phyloP scores from a whole-genome alignment of 2,113 vertebrate genomes.

The Condylura cristata region DNA sequence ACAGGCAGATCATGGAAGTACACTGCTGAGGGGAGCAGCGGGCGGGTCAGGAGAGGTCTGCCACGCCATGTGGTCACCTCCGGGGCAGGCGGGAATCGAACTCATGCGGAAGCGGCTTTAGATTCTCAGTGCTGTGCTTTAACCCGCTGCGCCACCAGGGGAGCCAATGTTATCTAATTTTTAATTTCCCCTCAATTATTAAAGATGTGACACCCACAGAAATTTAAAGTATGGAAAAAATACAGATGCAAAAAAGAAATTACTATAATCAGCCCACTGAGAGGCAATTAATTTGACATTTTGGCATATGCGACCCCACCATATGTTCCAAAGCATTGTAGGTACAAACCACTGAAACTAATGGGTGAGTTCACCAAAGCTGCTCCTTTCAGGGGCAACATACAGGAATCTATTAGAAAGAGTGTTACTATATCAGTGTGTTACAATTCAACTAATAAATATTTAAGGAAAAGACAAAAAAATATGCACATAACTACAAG shows the following conservation, averaged over 20 bases:
- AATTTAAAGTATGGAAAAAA: neutral
- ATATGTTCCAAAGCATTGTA: neutral
- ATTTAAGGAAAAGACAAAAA: neutral
- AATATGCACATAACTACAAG: neutral
- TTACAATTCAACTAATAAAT: neutral
- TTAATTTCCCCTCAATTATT: neutral
- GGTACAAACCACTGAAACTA: neutral
- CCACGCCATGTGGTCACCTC: too few relatives aligned
- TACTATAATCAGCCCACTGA: neutral
- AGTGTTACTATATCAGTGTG: neutral
- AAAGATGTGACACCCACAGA: neutral
- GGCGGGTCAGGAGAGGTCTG: too few relatives aligned
- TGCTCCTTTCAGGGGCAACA: neutral
- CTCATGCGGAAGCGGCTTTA: too few relatives aligned
- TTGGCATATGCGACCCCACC: neutral
- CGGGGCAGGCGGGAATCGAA: too few relatives aligned
- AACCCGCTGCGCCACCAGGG: too few relatives aligned
- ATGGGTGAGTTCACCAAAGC: neutral
- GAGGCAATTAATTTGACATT: neutral
- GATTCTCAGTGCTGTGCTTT: too few relatives aligned
- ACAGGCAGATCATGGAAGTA: too few relatives aligned
- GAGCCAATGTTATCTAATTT: neutral
- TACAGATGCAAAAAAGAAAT: neutral
- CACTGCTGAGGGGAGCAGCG: too few relatives aligned
- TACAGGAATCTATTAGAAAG: neutral